Percentiles rank a stretch among this genome's conserved stretches.
Evolutionary conservation across 2,113 vertebrate genomes (phyloP).

Genomic region (Ondatra zibethicus): DNA sequence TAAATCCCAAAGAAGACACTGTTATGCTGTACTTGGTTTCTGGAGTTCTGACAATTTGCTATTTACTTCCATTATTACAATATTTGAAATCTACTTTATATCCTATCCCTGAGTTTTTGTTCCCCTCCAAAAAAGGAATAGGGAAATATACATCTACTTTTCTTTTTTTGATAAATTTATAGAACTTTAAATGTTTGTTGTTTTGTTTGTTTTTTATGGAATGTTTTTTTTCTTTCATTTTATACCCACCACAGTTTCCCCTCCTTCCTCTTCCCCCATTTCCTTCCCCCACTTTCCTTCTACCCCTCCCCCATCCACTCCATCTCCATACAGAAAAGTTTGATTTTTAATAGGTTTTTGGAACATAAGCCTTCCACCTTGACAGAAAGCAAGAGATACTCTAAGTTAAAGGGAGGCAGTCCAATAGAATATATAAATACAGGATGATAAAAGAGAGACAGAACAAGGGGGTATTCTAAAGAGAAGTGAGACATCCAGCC

Average conservation of each 20-base stretch:
- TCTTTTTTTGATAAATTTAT: background rate
- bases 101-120: background rate
- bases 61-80: background rate
- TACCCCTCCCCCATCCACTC: too few species aligned
- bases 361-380: background rate
- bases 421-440: background rate
- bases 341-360: background rate
- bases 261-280: too few species aligned
- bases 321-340: background rate
- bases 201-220: too few species aligned
- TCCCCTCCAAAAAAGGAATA: background rate
- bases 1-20: background rate
- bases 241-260: too few species aligned
- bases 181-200: background rate
- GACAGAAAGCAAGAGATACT: background rate
- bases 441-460: background rate
- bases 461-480: background rate
- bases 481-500: background rate
- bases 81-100: background rate
- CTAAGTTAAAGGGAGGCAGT: background rate
- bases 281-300: too few species aligned
- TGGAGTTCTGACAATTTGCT: background rate
- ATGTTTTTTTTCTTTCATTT: too few species aligned
- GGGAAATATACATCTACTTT: background rate
- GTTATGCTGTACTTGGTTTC: background rate